Conservation (phyloP, 2,113 vertebrate species). For the Scolopax mira region DNA sequence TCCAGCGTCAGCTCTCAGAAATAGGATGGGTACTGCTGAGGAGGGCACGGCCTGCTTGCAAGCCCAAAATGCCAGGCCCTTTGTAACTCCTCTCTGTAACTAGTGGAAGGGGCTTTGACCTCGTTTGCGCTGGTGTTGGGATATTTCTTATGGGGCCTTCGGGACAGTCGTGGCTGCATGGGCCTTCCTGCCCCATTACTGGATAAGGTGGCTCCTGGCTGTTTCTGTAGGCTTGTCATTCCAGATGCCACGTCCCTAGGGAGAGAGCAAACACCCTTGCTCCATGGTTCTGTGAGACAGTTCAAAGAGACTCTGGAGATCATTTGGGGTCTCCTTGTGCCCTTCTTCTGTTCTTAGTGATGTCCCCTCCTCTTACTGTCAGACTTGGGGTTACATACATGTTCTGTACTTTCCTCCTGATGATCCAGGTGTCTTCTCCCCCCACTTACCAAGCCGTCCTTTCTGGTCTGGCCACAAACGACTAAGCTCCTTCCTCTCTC, state of each 20-base stretch:
- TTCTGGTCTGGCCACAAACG: neutral
- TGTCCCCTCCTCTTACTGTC: neutral
- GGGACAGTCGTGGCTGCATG: neutral
- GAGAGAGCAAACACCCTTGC: neutral
- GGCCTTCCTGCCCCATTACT: neutral
- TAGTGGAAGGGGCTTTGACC: neutral
- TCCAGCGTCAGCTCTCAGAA: neutral
- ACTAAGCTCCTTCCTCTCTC: neutral
- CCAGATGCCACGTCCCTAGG: neutral
- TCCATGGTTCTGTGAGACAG: neutral
- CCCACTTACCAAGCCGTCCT: neutral
- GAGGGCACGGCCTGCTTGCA: neutral
- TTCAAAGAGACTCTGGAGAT: neutral
- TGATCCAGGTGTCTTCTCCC: neutral
- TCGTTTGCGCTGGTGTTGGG: neutral
- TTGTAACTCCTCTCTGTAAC: neutral
- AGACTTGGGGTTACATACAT: neutral
- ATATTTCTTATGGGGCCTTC: neutral
- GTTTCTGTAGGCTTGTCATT: neutral
- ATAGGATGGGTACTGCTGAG: neutral
- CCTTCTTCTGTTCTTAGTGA: neutral
- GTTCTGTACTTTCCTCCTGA: neutral
- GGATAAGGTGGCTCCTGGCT: neutral
- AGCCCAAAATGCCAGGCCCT: neutral
- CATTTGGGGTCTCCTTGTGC: neutral